A percentile compares a stretch with the other conserved stretches of the same genome.
Conservation (phyloP, 2,113 vertebrate genomes). For the Probosciger aterrimus region DNA sequence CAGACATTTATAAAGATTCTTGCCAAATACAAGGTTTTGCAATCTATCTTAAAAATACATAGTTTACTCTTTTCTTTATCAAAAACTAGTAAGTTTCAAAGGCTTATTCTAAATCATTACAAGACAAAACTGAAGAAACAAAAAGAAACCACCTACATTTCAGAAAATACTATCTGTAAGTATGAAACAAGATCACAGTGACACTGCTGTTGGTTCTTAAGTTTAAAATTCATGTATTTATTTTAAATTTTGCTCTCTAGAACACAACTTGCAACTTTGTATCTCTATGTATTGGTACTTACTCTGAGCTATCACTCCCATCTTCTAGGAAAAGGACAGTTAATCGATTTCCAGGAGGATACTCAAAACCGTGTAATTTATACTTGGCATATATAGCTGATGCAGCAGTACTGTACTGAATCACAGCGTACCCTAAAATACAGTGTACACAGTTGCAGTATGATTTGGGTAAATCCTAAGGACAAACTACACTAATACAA, state of each 20-base stretch:
- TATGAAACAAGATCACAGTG: neutral
- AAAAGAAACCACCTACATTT: neutral
- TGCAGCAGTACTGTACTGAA: conserved; percentile 90
- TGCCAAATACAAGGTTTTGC: neutral
- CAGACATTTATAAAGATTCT: neutral
- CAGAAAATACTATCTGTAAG: neutral
- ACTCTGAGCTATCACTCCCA: conserved; percentile 89
- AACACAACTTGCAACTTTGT: neutral
- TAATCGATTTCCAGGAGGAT: conserved; percentile 92
- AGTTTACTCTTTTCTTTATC: neutral
- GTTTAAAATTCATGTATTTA: neutral
- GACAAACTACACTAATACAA: neutral
- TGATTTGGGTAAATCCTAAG: neutral
- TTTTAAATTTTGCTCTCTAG: neutral
- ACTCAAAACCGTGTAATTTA: conserved; percentile 94
- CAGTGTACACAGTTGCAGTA: neutral
- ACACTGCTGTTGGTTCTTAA: accelerated
- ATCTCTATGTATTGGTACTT: conserved; percentile 10
- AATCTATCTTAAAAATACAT: neutral
- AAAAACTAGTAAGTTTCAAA: neutral
- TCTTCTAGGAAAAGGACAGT: conserved; percentile 86
- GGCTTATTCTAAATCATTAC: neutral
- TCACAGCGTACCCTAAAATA: conserved; percentile 84
- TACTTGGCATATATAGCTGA: conserved; percentile 95
- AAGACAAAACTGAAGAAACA: neutral